Conservation (phyloP, 1,140 invertebrate genomes). For the Saccostrea echinata region DNA sequence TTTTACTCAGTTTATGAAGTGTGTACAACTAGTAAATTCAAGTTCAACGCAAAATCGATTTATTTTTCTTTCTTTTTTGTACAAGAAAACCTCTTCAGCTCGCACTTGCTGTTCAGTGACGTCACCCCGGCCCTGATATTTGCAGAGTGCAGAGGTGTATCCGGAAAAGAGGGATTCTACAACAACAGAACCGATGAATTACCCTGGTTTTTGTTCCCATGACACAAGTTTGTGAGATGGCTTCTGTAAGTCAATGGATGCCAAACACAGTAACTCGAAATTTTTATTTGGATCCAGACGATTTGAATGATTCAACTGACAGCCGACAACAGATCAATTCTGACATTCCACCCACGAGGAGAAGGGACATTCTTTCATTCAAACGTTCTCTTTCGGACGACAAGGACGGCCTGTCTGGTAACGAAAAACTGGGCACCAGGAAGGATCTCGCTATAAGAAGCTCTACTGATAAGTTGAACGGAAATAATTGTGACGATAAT, state of each 20-base stretch:
- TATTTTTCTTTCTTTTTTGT: not conserved
- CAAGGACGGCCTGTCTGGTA: not conserved
- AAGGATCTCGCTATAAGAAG: conserved; percentile 20
- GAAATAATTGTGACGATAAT: conserved; percentile 24
- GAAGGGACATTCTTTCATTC: conserved; percentile 7
- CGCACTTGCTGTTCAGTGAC: conserved; percentile 65
- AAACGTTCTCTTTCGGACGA: conserved; percentile 17
- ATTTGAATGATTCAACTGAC: conserved; percentile 13
- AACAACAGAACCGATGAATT: conserved; percentile 36
- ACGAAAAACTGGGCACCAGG: not conserved
- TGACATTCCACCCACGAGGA: conserved; percentile 51
- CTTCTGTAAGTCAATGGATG: conserved; percentile 67
- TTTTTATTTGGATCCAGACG: conserved; percentile 7
- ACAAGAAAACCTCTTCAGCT: conserved; percentile 3
- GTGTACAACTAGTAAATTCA: too few species aligned
- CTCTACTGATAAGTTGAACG: conserved; percentile 18
- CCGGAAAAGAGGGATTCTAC: conserved; percentile 55
- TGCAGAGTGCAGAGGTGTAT: conserved; percentile 33
- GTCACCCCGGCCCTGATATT: conserved; percentile 59
- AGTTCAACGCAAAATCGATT: too few species aligned
- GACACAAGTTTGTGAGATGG: conserved; percentile 58
- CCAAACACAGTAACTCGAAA: conserved; percentile 34
- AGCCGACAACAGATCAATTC: conserved; percentile 24
- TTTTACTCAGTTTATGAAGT: not conserved
- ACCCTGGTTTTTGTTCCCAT: conserved; percentile 49